phyloP scores from a whole-genome alignment of 2,888 invertebrate species.

The Dilophus febrilis region DNA sequence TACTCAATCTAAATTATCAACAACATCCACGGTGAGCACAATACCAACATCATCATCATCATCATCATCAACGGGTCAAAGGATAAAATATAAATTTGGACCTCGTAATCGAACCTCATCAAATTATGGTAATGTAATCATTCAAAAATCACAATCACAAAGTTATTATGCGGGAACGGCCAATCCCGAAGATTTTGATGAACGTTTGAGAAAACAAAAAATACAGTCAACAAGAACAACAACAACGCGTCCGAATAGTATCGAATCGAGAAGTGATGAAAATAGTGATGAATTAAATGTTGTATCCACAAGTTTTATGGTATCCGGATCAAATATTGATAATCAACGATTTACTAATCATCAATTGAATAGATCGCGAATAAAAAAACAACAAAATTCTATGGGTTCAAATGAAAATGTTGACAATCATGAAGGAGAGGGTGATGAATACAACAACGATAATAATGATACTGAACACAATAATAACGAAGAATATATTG shows the following conservation, averaged over 20 bases:
- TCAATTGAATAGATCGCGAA: not conserved
- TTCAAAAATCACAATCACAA: conserved; percentile 28
- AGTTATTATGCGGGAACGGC: conserved; percentile 28
- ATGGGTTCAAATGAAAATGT: not conserved
- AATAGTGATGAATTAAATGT: conserved; percentile 1
- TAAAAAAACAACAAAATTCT: not conserved
- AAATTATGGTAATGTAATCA: conserved; percentile 18
- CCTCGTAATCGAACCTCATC: conserved; percentile 3
- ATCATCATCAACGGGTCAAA: no score
- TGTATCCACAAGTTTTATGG: conserved; percentile 1
- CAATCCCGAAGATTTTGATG: conserved; percentile 9
- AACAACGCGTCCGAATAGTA: not conserved
- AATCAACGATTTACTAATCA: not conserved
- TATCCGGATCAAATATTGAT: not conserved
- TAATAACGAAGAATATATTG: not conserved
- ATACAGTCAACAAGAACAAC: not conserved
- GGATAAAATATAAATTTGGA: no score
- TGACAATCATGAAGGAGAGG: not conserved
- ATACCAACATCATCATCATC: no score
- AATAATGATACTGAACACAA: conserved; percentile 3
- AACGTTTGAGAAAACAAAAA: not conserved
- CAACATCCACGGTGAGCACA: no score
- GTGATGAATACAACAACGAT: not conserved
- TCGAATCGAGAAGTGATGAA: not conserved
- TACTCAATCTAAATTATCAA: no score